Percentiles rank a stretch among this genome's conserved stretches.
phyloP scores from a whole-genome alignment of 2,888 invertebrate species.

The Drosophila falleni region DNA sequence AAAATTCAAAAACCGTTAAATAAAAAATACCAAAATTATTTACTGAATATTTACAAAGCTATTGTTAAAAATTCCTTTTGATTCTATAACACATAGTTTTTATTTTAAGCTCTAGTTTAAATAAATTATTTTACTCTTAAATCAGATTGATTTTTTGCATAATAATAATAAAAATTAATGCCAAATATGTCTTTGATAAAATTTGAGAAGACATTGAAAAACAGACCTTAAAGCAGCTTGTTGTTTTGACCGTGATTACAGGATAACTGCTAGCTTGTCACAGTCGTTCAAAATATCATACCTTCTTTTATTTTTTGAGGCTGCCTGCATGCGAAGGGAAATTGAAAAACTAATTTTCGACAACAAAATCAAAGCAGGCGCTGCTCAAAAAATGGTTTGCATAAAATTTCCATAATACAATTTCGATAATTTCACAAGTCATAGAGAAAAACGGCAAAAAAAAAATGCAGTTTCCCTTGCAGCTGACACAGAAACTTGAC shows the following conservation, averaged over 20 bases:
- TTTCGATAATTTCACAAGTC: conserved; percentile 76
- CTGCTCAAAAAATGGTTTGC: conserved; percentile 62
- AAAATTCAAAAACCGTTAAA: too few species aligned
- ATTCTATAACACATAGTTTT: too few species aligned
- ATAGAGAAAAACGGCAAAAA: conserved; percentile 14
- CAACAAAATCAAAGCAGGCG: conserved; percentile 67
- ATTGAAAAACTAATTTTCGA: conserved; percentile 76
- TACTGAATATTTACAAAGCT: too few species aligned
- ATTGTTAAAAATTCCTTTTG: too few species aligned
- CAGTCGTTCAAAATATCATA: not conserved
- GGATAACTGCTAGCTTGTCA: not conserved
- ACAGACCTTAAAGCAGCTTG: too few species aligned
- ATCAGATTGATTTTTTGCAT: too few species aligned
- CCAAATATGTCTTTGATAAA: too few species aligned
- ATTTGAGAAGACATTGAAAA: too few species aligned
- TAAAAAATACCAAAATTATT: too few species aligned
- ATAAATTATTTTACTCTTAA: too few species aligned
- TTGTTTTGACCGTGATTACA: not conserved
- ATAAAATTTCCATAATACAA: conserved; percentile 79
- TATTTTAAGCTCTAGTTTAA: too few species aligned
- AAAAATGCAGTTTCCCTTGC: conserved; percentile 42
- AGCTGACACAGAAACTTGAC: conserved; percentile 39
- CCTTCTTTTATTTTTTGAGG: conserved; percentile 6
- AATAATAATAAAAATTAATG: too few species aligned
- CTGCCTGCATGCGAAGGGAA: conserved; percentile 43